These are phyloP conservation scores for Phenganax marumi DNA, from an alignment of 92 coral and sea anemone species.

Conservation along the genomic window DNA sequence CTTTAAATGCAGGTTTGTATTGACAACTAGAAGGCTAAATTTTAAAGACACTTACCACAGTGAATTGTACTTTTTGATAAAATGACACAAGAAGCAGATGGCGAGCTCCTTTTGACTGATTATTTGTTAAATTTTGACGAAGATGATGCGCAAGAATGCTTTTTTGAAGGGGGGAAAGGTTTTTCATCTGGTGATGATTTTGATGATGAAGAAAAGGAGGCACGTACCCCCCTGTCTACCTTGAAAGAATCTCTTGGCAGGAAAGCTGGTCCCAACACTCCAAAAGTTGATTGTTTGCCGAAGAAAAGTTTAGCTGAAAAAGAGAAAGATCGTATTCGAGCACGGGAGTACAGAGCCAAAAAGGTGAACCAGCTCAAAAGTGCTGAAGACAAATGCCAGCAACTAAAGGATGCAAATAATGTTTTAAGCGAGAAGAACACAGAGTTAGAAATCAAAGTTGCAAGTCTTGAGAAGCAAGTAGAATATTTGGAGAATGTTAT, in stretches of 20 bases:
- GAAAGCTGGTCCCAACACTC: not conserved
- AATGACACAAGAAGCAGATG: not conserved
- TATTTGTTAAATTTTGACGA: constrained; percentile 64
- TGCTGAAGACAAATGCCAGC: constrained; percentile 5
- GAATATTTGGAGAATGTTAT: constrained; percentile 81
- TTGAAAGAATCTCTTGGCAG: constrained; percentile 6
- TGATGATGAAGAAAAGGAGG: constrained; percentile 22
- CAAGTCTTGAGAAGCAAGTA: constrained; percentile 41
- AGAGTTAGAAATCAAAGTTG: constrained; percentile 46
- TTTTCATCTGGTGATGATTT: constrained; percentile 33
- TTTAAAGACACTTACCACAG: not conserved
- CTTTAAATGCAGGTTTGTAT: constrained; percentile 29
- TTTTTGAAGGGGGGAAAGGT: not conserved
- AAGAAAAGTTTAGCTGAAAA: not conserved
- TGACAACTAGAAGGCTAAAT: not conserved
- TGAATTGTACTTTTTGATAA: not conserved
- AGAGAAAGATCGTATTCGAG: constrained; percentile 9
- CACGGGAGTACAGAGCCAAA: not conserved
- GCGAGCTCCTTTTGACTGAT: constrained; percentile 66
- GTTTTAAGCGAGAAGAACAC: constrained; percentile 42
- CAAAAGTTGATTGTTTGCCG: not conserved
- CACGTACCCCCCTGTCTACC: constrained; percentile 14
- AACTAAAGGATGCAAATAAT: constrained; percentile 20
- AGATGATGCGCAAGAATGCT: constrained; percentile 30
- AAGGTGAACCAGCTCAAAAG: not conserved